Conservation (phyloP, 37 sponge, comb jelly and placozoan genomes). For the Beroe forskalii region DNA sequence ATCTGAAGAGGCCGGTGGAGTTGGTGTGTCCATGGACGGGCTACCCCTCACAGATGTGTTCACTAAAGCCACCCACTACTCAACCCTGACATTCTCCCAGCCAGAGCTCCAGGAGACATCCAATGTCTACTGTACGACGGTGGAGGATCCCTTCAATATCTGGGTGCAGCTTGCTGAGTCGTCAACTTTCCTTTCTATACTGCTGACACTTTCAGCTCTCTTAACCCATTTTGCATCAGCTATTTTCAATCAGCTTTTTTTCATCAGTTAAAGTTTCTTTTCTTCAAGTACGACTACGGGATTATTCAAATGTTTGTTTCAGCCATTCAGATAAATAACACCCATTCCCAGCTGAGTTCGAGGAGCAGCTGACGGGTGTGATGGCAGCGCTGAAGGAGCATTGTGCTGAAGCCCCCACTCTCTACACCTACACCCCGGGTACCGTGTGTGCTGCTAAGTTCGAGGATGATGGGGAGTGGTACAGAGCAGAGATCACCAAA, state of each 20-base stretch:
- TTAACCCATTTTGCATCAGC: too few species aligned
- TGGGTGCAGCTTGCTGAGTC: slow-evolving; percentile 4
- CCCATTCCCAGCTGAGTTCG: slow-evolving; percentile 12
- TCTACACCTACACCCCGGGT: slow-evolving; percentile 54
- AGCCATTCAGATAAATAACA: too few species aligned
- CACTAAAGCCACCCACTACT: slow-evolving; percentile 2
- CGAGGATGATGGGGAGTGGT: slow-evolving; percentile 74
- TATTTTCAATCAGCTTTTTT: too few species aligned
- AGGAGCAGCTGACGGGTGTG: neutral
- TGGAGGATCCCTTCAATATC: slow-evolving; percentile 5
- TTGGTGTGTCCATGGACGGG: neutral
- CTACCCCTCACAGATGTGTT: neutral
- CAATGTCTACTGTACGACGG: neutral
- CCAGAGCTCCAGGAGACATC: neutral
- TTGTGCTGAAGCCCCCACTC: neutral
- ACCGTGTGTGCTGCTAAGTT: slow-evolving; percentile 73
- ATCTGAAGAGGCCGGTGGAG: neutral
- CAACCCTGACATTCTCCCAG: neutral
- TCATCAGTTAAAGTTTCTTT: too few species aligned
- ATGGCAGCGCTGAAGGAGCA: neutral
- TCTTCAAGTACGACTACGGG: too few species aligned
- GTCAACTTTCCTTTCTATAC: neutral
- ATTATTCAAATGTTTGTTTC: too few species aligned
- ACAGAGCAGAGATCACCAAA: slow-evolving; percentile 71
- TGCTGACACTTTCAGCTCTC: too few species aligned